Evolutionary conservation across 37 sponge, comb jelly and placozoan genomes (phyloP), one percentile per base, ranked within the genome.

Genomic region (Tethya wilhelma): DNA sequence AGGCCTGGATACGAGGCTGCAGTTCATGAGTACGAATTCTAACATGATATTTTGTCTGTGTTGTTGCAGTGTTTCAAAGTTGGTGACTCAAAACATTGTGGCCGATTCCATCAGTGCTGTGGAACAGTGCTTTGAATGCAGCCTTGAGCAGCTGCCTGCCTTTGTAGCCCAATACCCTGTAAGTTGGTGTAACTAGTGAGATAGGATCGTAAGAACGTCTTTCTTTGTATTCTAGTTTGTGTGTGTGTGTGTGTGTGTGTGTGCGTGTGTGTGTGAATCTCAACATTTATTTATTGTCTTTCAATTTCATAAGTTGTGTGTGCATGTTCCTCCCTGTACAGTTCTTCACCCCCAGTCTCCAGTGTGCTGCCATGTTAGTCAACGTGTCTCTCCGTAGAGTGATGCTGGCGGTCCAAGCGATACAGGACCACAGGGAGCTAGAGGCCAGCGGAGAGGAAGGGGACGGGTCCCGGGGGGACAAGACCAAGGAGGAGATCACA

Each of bases 291-390:
- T n/a, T n/a, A n/a, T n/a, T n/a, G n/a, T n/a, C n/a, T n/a, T n/a
- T n/a, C n/a, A n/a, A n/a, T n/a, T n/a, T n/a, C n/a, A n/a, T n/a
- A n/a, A 25, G 2, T 26, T n/a, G 30, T 34, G 26, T 59, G 7
- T 55, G 23, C 26, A 9, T 30, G 12, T 46, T 28, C 59, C 32
- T 67, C 36, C 34, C 2, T 65, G 37, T 56, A 41, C 62, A 86
- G 87, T 80, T 87, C 38, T 77, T 88, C 59, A 75, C 63, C 33
- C 83, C 83, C 23, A 43, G 60, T 8, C 42, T 88, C 20, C 88
- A 81, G 56, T 88, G 88, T 81, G 88, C 71, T 22, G 28, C 77
- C 42, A 36, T 73, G 25, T 32, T 88, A 33, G 44, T 81, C 39
- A 77, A 69, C 31, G 69, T 77, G n/a, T 36, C 71, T 32, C 64